Conservation (phyloP, 2,888 invertebrate species). For the Agelastica alni region DNA sequence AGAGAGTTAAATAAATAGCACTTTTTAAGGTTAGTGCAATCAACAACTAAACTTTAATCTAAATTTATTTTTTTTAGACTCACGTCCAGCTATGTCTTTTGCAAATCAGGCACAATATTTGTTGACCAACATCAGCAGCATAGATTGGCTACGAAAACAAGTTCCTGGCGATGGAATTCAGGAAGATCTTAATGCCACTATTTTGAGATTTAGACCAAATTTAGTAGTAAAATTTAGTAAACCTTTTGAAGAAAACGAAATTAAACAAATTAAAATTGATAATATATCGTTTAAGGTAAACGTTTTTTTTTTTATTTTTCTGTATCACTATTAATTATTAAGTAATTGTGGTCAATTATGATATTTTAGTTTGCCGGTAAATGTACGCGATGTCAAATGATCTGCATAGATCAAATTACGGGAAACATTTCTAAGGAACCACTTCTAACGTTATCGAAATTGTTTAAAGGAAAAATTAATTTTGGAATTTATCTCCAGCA, state of each 20-base stretch:
- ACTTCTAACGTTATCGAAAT: conserved; percentile 72
- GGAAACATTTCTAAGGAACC: conserved; percentile 81
- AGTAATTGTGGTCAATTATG: too few species aligned
- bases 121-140: conserved; percentile 77
- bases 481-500: conserved; percentile 78
- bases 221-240: conserved; percentile 73
- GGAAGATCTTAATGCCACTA: conserved; percentile 59
- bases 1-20: too few species aligned
- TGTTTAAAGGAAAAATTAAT: conserved; percentile 73
- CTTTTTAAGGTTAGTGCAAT: too few species aligned
- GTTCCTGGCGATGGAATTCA: conserved; percentile 61
- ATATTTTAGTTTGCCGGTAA: conserved; percentile 70
- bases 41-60: too few species aligned
- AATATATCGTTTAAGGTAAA: conserved; percentile 67
- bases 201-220: conserved; percentile 89
- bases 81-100: conserved; percentile 61
- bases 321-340: too few species aligned
- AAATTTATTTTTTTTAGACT: conserved; percentile 42
- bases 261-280: conserved; percentile 70
- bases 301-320: too few species aligned
- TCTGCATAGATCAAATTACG: conserved; percentile 88
- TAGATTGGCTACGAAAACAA: conserved; percentile 69
- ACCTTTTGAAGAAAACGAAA: conserved; percentile 79
- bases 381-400: conserved; percentile 93
- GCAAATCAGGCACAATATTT: conserved; percentile 87